phyloP scores from a whole-genome alignment of 2,888 invertebrate genomes.

The Lissocephala sabroskyi region DNA sequence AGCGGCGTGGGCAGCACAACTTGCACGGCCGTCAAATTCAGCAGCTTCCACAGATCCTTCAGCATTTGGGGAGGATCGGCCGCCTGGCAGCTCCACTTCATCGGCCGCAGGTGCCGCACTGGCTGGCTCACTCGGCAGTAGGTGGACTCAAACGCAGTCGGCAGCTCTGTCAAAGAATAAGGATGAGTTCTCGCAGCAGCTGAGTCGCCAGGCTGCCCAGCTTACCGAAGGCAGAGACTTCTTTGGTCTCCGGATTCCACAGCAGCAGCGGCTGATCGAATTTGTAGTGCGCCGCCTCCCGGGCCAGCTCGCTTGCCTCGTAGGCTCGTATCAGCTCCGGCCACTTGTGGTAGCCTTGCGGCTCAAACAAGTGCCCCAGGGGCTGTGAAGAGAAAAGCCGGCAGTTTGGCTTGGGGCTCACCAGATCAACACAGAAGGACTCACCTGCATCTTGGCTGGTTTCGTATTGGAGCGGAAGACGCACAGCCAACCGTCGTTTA shows the following conservation, averaged over 20 bases:
- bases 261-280: constrained; percentile 55
- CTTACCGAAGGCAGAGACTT: constrained; percentile 45
- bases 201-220: neutral
- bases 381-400: constrained; percentile 5
- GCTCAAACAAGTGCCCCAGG: constrained; percentile 26
- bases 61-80: constrained; percentile 31
- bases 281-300: constrained; percentile 40
- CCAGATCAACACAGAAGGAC: no score
- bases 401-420: no score
- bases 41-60: constrained; percentile 22
- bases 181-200: no score
- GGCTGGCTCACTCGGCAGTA: constrained; percentile 57
- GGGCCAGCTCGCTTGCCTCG: constrained; percentile 7
- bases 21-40: constrained; percentile 33
- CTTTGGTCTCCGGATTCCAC: constrained; percentile 40
- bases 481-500: constrained; percentile 68
- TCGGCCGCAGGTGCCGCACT: constrained; percentile 51
- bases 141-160: constrained; percentile 49
- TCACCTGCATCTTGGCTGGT: constrained; percentile 16
- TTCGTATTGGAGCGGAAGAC: constrained; percentile 63
- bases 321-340: constrained; percentile 27
- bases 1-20: constrained; percentile 39
- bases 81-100: constrained; percentile 41
- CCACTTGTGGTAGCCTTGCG: constrained; percentile 45
- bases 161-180: constrained; percentile 47